A percentile compares a stretch with the other conserved stretches of the same genome.
phyloP scores from a whole-genome alignment of 1,140 invertebrate species.

The Eueides isabella region DNA sequence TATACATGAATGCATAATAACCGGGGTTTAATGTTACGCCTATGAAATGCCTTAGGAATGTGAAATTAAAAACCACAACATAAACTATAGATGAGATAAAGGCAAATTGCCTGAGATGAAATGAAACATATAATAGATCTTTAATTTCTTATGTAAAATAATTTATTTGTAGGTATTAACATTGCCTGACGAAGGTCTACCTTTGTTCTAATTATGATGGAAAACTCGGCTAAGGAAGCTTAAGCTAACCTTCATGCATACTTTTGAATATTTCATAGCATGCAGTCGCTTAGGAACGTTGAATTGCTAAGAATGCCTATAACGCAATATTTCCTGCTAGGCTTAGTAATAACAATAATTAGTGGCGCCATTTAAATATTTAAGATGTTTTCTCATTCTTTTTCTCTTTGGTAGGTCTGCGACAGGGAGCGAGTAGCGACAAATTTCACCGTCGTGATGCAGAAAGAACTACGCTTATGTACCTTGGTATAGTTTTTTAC shows the following conservation, averaged over 20 bases:
- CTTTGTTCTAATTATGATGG: conserved; percentile 26
- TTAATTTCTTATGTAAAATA: not conserved
- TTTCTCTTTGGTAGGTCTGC: too few species aligned
- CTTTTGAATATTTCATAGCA: conserved; percentile 36
- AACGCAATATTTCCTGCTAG: conserved; percentile 28
- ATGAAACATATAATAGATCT: too few species aligned
- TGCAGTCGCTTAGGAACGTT: conserved; percentile 30
- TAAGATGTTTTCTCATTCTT: not conserved
- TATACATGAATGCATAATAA: conserved; percentile 17
- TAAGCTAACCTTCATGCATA: conserved; percentile 22
- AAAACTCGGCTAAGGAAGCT: conserved; percentile 34
- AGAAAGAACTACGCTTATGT: not conserved
- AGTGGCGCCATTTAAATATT: conserved; percentile 8
- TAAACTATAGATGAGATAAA: not conserved
- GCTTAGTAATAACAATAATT: conserved; percentile 7
- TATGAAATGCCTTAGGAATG: conserved; percentile 18
- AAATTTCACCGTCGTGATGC: not conserved
- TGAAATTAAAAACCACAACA: conserved; percentile 18
- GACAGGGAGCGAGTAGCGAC: not conserved
- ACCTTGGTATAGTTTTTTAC: not conserved
- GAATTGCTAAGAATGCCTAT: conserved; percentile 17
- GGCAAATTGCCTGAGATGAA: not conserved
- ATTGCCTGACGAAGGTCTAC: not conserved
- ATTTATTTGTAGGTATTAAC: not conserved
- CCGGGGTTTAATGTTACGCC: conserved; percentile 21